These are phyloP conservation scores for Thymelicus sylvestris DNA, from an alignment of 2,888 invertebrate species.

Conservation along the genomic window DNA sequence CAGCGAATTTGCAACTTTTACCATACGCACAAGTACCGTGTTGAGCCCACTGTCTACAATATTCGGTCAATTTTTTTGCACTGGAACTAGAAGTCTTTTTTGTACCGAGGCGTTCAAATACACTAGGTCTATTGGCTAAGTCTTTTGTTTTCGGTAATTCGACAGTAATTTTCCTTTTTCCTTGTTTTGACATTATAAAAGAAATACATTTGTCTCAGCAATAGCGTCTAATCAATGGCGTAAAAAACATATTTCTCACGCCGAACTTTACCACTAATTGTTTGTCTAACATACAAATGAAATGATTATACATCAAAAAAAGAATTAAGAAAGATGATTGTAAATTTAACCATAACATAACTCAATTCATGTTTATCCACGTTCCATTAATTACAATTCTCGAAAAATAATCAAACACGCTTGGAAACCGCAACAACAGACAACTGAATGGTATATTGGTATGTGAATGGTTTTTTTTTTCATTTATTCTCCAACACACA, in stretches of 20 bases:
- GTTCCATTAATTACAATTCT: not conserved
- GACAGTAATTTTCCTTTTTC: slow-evolving; percentile 91
- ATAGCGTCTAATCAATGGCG: slow-evolving; percentile 55
- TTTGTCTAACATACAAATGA: not conserved
- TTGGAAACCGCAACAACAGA: no score
- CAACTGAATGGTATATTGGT: no score
- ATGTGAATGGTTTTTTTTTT: no score
- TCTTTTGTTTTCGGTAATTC: slow-evolving; percentile 89
- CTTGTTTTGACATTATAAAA: slow-evolving; percentile 86
- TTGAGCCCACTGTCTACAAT: slow-evolving; percentile 91
- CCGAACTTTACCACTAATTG: slow-evolving; percentile 42
- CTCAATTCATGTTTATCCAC: slow-evolving; percentile 4
- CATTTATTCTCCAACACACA: no score
- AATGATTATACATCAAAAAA: slow-evolving; percentile 3
- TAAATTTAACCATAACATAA: slow-evolving; percentile 4
- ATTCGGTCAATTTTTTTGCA: slow-evolving; percentile 86
- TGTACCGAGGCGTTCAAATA: slow-evolving; percentile 92
- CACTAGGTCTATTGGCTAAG: slow-evolving; percentile 89
- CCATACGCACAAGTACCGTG: slow-evolving; percentile 91
- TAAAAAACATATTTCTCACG: slow-evolving; percentile 54
- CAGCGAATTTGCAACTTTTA: slow-evolving; percentile 91
- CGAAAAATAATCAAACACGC: not conserved
- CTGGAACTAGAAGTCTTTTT: slow-evolving; percentile 84
- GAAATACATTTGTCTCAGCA: slow-evolving; percentile 77
- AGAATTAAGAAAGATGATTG: not conserved